These are phyloP conservation scores for Drosophila kokeensis DNA, from an alignment of 2,888 invertebrate genomes.

Conservation along the genomic window DNA sequence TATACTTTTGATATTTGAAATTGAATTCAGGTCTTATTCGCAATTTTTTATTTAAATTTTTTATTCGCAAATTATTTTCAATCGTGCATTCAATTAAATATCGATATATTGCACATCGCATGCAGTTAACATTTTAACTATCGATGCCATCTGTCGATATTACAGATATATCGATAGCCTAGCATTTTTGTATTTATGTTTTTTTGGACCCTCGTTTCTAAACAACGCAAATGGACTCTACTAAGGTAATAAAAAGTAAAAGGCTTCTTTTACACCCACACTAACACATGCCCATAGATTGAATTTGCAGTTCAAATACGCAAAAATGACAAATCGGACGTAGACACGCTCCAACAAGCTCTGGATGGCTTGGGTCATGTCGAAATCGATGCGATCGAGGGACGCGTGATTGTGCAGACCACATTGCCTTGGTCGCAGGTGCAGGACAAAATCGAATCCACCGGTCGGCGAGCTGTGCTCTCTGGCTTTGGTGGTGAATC, in stretches of 20 bases:
- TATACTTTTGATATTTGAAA: neutral
- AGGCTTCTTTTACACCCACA: neutral
- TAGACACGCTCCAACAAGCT: slow-evolving; percentile 74
- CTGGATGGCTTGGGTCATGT: slow-evolving; percentile 84
- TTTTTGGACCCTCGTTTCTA: neutral
- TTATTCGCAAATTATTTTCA: neutral
- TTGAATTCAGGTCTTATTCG: neutral
- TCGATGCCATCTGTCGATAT: neutral
- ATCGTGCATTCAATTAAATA: neutral
- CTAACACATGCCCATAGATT: slow-evolving; percentile 84
- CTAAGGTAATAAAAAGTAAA: slow-evolving; percentile 63
- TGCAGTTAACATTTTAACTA: neutral
- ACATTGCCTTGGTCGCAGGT: slow-evolving; percentile 84
- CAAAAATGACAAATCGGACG: slow-evolving; percentile 85
- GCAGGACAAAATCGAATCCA: slow-evolving; percentile 86
- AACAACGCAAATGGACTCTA: slow-evolving; percentile 69
- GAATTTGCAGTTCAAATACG: slow-evolving; percentile 89
- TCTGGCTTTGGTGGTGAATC: slow-evolving; percentile 91
- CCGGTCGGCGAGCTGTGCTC: slow-evolving; percentile 91
- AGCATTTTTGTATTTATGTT: neutral
- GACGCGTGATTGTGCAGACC: slow-evolving; percentile 82
- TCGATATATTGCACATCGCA: slow-evolving; percentile 9
- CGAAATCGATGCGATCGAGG: slow-evolving; percentile 78
- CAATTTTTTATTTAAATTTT: neutral
- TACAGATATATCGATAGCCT: slow-evolving; percentile 10